Conservation (phyloP, 1,140 invertebrate species). For the roundworm (Caenorhabditis elegans) region DNA sequence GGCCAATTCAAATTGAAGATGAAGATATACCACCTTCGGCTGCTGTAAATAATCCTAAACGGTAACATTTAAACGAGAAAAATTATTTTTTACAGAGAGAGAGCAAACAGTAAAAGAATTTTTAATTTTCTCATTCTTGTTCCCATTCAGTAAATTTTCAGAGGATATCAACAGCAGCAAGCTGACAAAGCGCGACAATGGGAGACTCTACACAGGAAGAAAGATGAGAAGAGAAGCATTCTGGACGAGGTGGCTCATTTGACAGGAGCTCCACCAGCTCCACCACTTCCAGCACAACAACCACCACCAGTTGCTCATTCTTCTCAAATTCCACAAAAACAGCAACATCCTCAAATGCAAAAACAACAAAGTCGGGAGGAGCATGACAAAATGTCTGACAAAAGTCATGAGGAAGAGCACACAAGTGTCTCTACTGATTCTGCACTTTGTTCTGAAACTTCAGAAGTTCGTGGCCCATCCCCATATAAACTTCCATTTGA, state of each 20-base stretch:
- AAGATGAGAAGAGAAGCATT: conserved; percentile 23
- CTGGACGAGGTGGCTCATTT: background rate
- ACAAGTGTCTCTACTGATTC: background rate
- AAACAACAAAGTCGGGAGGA: background rate
- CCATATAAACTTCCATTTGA: conserved; percentile 12
- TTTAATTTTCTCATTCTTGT: too few relatives aligned
- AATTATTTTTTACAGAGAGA: background rate
- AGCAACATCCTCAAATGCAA: background rate
- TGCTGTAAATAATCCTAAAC: background rate
- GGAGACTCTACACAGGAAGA: conserved; percentile 10
- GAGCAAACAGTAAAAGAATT: too few relatives aligned
- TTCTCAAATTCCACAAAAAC: background rate
- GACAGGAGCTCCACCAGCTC: background rate
- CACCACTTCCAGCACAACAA: background rate
- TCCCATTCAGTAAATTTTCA: too few relatives aligned
- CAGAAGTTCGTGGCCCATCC: background rate
- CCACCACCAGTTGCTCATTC: background rate
- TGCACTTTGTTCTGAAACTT: background rate
- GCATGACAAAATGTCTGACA: background rate
- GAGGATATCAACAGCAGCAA: background rate
- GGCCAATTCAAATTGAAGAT: conserved; percentile 15
- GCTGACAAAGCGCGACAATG: background rate
- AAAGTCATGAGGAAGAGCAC: background rate
- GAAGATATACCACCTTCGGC: background rate
- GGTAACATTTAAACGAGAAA: background rate